Evolutionary conservation across 2,888 invertebrate species (phyloP), one percentile per base, ranked within the genome.

Genomic region (Athalia cordata): DNA sequence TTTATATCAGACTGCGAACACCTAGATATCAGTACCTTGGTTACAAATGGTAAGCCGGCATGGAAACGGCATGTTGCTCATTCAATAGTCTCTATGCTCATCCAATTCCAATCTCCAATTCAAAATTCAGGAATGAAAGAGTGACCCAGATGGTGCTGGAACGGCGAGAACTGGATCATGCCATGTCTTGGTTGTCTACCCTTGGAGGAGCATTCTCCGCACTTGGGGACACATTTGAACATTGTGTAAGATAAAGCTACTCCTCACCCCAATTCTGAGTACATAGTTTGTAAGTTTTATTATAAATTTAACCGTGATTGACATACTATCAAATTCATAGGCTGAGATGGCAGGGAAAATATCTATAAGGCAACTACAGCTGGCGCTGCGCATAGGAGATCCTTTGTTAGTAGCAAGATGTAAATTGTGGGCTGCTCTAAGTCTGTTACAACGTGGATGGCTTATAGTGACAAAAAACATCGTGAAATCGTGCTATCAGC

Each of bases 201-300:
- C 92, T 99, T 13, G 99, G 99, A 3, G 99, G 99, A 67, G 99
- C 98, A 1, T 99, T 96, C 90, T 99, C 99, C 3, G 96, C 98
- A 0, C 92, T 99, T 77, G 99, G 99, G 2, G 98, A 99, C 88
- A 94, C 96, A 86, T 95, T 95, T 90, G 91, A 92, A 76, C 91
- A 93, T 85, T 97, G 95, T 91, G 96, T 96, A 92, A 92, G 94
- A 91, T 65, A 8, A 29, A 59, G 61, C 15, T 76, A 76, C 52
- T 7, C 29, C 77, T 45, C 64, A 0, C 15, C 13, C 1, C 9
- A 29, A 15, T 8, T 0, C 13, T 15, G 45, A 9, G 45, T 0
- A 8, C 3, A 64, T 29, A 29, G 29, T 29, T 29, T 29, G 29
- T 29, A 29, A 29, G 0, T 29, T 29, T 29, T 29, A 2, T 29